Evolutionary conservation across 2,888 invertebrate species (phyloP), one percentile per base, ranked within the genome.

Genomic region (Ceramica pisi): DNA sequence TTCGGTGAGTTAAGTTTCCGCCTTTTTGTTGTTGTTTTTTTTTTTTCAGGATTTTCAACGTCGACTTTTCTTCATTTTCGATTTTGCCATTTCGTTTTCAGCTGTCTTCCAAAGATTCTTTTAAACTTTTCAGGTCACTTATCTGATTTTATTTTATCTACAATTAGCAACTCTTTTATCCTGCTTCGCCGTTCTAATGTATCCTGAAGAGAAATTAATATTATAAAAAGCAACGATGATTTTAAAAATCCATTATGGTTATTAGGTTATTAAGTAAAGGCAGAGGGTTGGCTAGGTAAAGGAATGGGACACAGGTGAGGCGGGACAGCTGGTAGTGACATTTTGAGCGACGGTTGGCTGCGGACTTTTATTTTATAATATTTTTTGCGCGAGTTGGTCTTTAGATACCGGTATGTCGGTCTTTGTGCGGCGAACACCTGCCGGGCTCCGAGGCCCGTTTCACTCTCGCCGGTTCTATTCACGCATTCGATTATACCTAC

Each of bases 391-490:
- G 87, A 85, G 84, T 87, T 86, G 86, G 80, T 85, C 87, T 88
- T 88, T 89, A 88, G 83, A 75, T 72, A 73, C 80, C 73, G 73
- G 73, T 83, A 83, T 87, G 88, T 82, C 71, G 83, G 89, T 90
- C 92, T 92, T 93, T 94, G 92, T 94, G 91, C 83, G 72, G 67
- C 80, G 89, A 89, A 91, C 94, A 95, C 94, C 95, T 94, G 94
- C 94, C 92, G 87, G 84, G 86, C 86, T 83, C 78, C 83, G 83
- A 71, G 81, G 77, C 82, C 80, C 82, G 86, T 84, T 85, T 85
- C 88, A 84, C 87, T 89, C 86, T 78, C 81, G 88, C 86, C 80
- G 86, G 87, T 87, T 88, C 85, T 88, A 87, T 92, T 90, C 87
- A 89, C 83, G 74, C 71, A 80, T 72, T 80, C 75, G 68, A 84